Evolutionary conservation across 2,113 vertebrate genomes (phyloP).

Genomic region (Xenopus borealis): DNA sequence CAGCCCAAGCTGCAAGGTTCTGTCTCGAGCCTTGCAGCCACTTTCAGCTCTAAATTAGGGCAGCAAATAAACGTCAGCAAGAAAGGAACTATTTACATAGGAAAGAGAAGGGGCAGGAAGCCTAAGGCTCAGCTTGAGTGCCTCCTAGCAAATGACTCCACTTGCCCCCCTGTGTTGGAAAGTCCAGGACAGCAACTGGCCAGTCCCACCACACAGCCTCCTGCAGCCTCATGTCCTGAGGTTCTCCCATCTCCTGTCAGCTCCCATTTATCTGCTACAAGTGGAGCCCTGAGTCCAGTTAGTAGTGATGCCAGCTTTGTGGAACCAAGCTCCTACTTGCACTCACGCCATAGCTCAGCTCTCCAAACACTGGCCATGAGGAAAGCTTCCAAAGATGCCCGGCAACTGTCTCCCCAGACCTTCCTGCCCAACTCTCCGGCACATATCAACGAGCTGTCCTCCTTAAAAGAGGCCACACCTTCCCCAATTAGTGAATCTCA

Average conservation of each 20-base stretch:
- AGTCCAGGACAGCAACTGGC: conserved; percentile 66
- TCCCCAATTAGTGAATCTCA: conserved; percentile 96
- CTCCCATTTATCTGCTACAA: conserved; percentile 77
- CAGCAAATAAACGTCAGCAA: conserved; percentile 98
- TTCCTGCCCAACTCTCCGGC: conserved; percentile 75
- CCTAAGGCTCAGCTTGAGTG: conserved; percentile 79
- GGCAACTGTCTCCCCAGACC: conserved; percentile 71
- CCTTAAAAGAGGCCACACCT: conserved; percentile 84
- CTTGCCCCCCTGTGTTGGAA: conserved; percentile 58
- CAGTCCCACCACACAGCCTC: conserved; percentile 64
- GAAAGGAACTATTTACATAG: conserved; percentile 98
- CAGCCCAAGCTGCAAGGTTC: conserved; percentile 77
- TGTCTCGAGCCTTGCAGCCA: conserved; percentile 86
- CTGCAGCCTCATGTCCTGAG: conserved; percentile 64
- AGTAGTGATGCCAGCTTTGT: conserved; percentile 83
- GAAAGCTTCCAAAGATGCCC: conserved; percentile 70
- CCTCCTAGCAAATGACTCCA: conserved; percentile 55
- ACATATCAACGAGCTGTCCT: conserved; percentile 81
- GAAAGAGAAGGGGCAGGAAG: conserved; percentile 92
- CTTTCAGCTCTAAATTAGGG: conserved; percentile 85
- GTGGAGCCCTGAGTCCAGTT: conserved; percentile 85
- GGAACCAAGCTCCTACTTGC: conserved; percentile 81
- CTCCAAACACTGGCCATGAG: conserved; percentile 83
- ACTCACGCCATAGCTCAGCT: conserved; percentile 62
- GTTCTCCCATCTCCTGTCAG: conserved; percentile 83